A percentile compares a stretch with the other conserved stretches of the same genome.
These are phyloP conservation scores for Discoglossus pictus DNA, from an alignment of 2,797 vertebrate species.

Conservation along the genomic window DNA sequence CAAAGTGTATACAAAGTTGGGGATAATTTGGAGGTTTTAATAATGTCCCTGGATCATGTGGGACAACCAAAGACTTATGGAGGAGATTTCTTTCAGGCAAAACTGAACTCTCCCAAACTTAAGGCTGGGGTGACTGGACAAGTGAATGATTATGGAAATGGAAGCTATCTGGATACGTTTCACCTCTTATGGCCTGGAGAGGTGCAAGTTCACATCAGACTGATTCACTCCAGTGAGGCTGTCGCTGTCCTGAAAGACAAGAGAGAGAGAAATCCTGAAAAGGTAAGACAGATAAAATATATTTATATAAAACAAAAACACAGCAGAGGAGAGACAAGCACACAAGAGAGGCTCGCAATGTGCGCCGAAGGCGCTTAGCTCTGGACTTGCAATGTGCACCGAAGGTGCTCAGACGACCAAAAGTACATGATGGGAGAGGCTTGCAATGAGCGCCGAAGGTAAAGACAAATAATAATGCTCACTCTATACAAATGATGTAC, in stretches of 20 bases:
- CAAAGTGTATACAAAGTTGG: constrained; percentile 49
- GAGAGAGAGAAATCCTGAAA: constrained; percentile 53
- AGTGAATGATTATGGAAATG: constrained; percentile 57
- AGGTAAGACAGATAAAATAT: too few relatives aligned
- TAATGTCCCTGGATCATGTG: constrained; percentile 52
- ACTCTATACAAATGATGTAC: too few relatives aligned
- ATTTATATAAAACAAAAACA: too few relatives aligned
- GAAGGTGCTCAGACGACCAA: too few relatives aligned
- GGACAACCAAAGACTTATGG: constrained; percentile 54
- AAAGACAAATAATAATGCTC: too few relatives aligned
- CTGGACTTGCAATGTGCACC: too few relatives aligned
- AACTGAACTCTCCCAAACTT: constrained; percentile 46
- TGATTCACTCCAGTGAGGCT: constrained; percentile 63
- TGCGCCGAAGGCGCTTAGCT: too few relatives aligned
- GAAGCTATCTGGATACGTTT: constrained; percentile 56
- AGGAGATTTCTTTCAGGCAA: constrained; percentile 59
- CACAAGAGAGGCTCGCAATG: too few relatives aligned
- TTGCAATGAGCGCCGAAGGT: too few relatives aligned
- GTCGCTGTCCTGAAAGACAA: constrained; percentile 51
- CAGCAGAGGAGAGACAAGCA: too few relatives aligned
- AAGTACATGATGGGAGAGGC: too few relatives aligned
- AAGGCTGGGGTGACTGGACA: constrained; percentile 55
- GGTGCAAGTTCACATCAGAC: constrained; percentile 50
- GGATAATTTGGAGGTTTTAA: constrained; percentile 35
- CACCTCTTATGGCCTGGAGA: constrained; percentile 57